Base-by-base conservation (phyloP, 1,140 invertebrate genomes). In the Cydia pomonella region DNA sequence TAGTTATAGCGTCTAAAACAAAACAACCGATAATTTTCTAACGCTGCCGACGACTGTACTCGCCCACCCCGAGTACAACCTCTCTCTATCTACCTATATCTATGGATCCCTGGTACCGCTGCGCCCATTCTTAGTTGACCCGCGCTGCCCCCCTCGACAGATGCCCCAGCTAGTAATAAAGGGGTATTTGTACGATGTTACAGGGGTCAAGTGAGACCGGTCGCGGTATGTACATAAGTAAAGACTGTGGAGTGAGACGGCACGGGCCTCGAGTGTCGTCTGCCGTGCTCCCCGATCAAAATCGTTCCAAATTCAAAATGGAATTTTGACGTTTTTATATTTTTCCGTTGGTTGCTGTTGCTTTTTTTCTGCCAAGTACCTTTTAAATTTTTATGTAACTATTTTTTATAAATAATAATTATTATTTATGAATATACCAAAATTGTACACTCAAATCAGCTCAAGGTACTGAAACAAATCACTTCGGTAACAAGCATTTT, bases 241-340 rank as follows among this genome's bases (percentile, higher is more conserved):
- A 89, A 87, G 87, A 87, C 86, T 86, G 83, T 85, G 79, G 75
- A 83, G 76, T 81, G 80, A 80, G 80, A 90, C 84, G 85, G 79
- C 84, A 84, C 83, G 80, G 77, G 83, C 82, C 53, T 88, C 83
- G 90, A 92, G 90, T 92, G 90, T 92, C 88, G 90, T 92, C 88
- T 90, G 90, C 88, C 79, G 85, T 81, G 87, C 84, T 87, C 88
- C 84, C 84, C 87, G 88, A 90, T 91, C 88, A 87, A 86, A 90
- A 91, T 84, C 82, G 83, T 87, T 90, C 86, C 78, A 85, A 87
- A 83, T 88, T 87, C 81, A 80, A 90, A 87, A 86, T 88, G 84
- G 82, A 82, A 77, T 82, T 88, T 87, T 87, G 88, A 89, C 86
- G 84, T 88, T 84, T 88, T 72, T 72, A 72, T 59, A 72, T 44